These are phyloP conservation scores for Muntiacus muntjak DNA, from an alignment of 2,113 vertebrate genomes.

Conservation along the genomic window DNA sequence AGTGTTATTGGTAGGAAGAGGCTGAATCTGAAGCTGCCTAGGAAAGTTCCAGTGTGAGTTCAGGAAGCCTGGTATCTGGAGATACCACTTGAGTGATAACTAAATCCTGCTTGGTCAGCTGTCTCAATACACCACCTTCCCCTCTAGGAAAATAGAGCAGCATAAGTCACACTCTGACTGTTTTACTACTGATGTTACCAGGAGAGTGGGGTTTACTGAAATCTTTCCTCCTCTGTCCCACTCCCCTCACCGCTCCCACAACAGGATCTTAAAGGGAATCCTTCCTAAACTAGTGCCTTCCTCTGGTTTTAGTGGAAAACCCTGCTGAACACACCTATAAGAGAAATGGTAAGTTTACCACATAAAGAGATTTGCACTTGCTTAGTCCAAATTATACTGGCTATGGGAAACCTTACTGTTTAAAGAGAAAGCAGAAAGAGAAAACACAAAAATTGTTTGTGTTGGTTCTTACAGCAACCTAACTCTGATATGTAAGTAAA, in stretches of 20 bases:
- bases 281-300: not conserved
- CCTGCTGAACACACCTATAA: not conserved
- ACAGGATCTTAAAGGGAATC: not conserved
- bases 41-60: not conserved
- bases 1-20: slow-evolving; percentile 21
- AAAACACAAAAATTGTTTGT: slow-evolving; percentile 35
- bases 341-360: slow-evolving; percentile 17
- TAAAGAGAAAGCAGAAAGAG: slow-evolving; percentile 46
- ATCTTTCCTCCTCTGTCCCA: not conserved
- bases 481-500: slow-evolving; percentile 21
- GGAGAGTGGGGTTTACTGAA: not conserved
- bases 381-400: slow-evolving; percentile 24
- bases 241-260: not conserved
- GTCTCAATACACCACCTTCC: not conserved
- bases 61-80: not conserved
- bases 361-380: slow-evolving; percentile 1
- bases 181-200: not conserved
- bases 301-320: not conserved
- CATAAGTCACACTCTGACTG: not conserved
- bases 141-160: not conserved
- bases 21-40: not conserved
- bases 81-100: not conserved
- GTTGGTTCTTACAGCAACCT: slow-evolving; percentile 26
- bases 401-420: slow-evolving; percentile 26
- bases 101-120: not conserved